These are phyloP conservation scores for Sarcophaga subvicina DNA, from an alignment of 2,888 invertebrate genomes.

Conservation along the genomic window DNA sequence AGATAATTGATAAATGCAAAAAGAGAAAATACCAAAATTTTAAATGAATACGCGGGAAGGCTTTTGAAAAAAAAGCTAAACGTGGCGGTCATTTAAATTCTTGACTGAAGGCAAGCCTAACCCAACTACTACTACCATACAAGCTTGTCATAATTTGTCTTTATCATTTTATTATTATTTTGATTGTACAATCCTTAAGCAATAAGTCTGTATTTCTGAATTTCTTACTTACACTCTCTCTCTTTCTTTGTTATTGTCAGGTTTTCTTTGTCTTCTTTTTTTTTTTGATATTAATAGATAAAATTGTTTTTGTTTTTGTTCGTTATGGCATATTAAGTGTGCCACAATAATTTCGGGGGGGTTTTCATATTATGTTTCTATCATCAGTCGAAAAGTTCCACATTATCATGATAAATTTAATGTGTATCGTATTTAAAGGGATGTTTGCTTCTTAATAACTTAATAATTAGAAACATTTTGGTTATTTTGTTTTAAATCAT, in stretches of 20 bases:
- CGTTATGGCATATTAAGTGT: slow-evolving; percentile 40
- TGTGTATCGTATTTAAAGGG: background rate
- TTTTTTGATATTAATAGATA: slow-evolving; percentile 22
- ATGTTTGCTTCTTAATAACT: slow-evolving; percentile 32
- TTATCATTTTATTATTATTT: slow-evolving; percentile 2
- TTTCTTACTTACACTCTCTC: no score
- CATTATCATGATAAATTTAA: background rate
- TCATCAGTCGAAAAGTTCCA: background rate
- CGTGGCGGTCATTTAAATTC: slow-evolving; percentile 47
- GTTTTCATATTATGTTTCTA: slow-evolving; percentile 7
- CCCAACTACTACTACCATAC: background rate
- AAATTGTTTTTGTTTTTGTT: slow-evolving; percentile 23
- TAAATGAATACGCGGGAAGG: no score
- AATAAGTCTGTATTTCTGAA: background rate
- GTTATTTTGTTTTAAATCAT: slow-evolving; percentile 26
- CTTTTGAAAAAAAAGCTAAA: slow-evolving; percentile 4
- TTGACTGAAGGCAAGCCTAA: background rate
- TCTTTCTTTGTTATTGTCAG: no score
- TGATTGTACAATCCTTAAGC: background rate
- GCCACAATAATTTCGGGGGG: slow-evolving; percentile 45
- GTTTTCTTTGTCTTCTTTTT: background rate
- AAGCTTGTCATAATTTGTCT: slow-evolving; percentile 53
- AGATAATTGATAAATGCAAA: slow-evolving; percentile 20
- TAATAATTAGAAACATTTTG: slow-evolving; percentile 9
- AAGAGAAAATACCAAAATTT: background rate